A percentile compares a stretch with the other conserved stretches of the same genome.
These are phyloP conservation scores for Mormyrus iriodes DNA, from an alignment of 2,113 vertebrate species.

Conservation along the genomic window DNA sequence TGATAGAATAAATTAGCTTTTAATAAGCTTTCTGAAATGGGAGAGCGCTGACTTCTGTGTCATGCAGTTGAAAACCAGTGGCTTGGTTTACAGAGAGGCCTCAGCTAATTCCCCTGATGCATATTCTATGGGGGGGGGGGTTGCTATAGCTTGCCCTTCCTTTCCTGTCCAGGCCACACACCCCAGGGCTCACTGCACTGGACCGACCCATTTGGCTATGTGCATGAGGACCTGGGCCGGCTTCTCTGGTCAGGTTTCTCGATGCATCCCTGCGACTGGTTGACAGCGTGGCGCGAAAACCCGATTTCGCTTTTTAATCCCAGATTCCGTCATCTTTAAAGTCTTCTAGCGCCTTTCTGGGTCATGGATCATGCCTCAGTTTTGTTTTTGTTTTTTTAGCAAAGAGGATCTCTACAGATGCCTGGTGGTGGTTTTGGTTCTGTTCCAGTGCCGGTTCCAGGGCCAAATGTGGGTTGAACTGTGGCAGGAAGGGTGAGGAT, in stretches of 20 bases:
- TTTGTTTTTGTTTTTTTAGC: background rate
- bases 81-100: background rate
- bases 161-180: background rate
- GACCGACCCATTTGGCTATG: background rate
- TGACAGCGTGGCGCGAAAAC: background rate
- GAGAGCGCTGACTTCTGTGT: background rate
- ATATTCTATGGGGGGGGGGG: background rate
- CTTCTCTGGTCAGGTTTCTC: background rate
- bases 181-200: background rate
- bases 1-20: background rate
- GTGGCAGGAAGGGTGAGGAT: background rate
- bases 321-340: background rate
- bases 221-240: background rate
- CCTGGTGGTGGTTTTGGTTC: background rate
- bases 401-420: background rate
- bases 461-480: background rate
- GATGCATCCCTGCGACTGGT: background rate
- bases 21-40: background rate
- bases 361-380: background rate
- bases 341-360: background rate
- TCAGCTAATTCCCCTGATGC: background rate
- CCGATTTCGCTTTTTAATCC: background rate
- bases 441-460: background rate
- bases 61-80: background rate
- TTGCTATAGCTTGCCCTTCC: background rate